Percentiles rank a stretch among this genome's conserved stretches.
phyloP scores from a whole-genome alignment of 2,797 vertebrate genomes.

The Scarus forsteni region DNA sequence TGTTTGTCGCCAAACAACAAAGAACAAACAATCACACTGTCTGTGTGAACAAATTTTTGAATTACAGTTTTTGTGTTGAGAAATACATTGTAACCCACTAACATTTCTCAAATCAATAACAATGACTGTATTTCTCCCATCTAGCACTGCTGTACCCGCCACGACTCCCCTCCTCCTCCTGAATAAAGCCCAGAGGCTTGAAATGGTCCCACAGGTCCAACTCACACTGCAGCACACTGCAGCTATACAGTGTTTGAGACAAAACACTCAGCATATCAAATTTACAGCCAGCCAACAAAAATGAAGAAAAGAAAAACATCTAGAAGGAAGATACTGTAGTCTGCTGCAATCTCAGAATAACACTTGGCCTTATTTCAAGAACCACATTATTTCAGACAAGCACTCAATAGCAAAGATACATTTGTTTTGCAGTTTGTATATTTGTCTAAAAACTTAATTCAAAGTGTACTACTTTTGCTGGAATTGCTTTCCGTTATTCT shows the following conservation, averaged over 20 bases:
- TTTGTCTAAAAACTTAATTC: not conserved
- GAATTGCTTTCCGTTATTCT: no score
- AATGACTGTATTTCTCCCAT: conserved; percentile 25
- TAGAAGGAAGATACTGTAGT: conserved; percentile 8
- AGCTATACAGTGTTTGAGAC: conserved; percentile 41
- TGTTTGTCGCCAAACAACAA: conserved; percentile 6
- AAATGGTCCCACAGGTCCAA: conserved; percentile 61
- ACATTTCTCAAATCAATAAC: conserved; percentile 7
- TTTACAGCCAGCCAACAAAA: conserved; percentile 9
- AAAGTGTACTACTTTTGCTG: not conserved
- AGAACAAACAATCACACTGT: not conserved
- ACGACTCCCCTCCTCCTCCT: conserved; percentile 36
- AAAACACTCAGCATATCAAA: conserved; percentile 62
- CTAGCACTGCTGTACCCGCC: conserved; percentile 31
- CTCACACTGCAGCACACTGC: conserved; percentile 75
- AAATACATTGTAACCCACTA: conserved; percentile 1
- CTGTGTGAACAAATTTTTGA: not conserved
- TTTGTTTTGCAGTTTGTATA: conserved; percentile 10
- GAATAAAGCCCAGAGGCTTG: conserved; percentile 54
- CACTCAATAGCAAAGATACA: not conserved
- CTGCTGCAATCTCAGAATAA: conserved; percentile 19
- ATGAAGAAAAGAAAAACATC: not conserved
- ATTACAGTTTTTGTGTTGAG: not conserved
- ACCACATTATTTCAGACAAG: not conserved
- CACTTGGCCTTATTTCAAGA: not conserved